Percentiles rank a stretch among this genome's conserved stretches.
phyloP scores from a whole-genome alignment of 1,140 invertebrate genomes.

The Drosophila seguyi region DNA sequence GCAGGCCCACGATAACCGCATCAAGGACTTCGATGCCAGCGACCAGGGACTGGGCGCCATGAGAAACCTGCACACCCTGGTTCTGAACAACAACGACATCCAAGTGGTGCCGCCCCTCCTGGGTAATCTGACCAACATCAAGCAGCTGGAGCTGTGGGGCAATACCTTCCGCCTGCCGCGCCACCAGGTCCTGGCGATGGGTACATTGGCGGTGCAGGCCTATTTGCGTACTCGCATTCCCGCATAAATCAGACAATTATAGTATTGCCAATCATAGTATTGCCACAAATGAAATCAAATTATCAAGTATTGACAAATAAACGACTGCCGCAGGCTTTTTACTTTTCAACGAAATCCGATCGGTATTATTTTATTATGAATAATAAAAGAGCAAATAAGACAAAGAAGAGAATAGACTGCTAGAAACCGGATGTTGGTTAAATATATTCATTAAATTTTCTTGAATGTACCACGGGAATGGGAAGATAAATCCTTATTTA shows the following conservation, averaged over 20 bases:
- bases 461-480: too few species aligned
- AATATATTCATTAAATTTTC: too few species aligned
- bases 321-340: background rate
- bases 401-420: too few species aligned
- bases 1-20: slow-evolving; percentile 87
- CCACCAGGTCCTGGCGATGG: slow-evolving; percentile 92
- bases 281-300: background rate
- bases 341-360: background rate
- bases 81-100: slow-evolving; percentile 94
- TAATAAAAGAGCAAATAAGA: too few species aligned
- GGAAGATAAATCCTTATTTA: too few species aligned
- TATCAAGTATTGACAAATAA: slow-evolving; percentile 5
- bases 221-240: slow-evolving; percentile 93
- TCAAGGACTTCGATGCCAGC: slow-evolving; percentile 89
- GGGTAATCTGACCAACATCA: slow-evolving; percentile 91
- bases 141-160: slow-evolving; percentile 89
- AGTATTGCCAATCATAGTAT: background rate
- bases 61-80: slow-evolving; percentile 88
- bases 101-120: slow-evolving; percentile 91
- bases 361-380: background rate
- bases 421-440: too few species aligned
- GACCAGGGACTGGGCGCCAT: slow-evolving; percentile 88
- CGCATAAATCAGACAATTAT: slow-evolving; percentile 21
- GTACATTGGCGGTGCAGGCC: slow-evolving; percentile 91
- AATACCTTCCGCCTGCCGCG: slow-evolving; percentile 94